A percentile compares a stretch with the other conserved stretches of the same genome.
These are phyloP conservation scores for Tokudaia tokunoshimensis DNA, from an alignment of 2,797 vertebrate genomes.

Conservation along the genomic window DNA sequence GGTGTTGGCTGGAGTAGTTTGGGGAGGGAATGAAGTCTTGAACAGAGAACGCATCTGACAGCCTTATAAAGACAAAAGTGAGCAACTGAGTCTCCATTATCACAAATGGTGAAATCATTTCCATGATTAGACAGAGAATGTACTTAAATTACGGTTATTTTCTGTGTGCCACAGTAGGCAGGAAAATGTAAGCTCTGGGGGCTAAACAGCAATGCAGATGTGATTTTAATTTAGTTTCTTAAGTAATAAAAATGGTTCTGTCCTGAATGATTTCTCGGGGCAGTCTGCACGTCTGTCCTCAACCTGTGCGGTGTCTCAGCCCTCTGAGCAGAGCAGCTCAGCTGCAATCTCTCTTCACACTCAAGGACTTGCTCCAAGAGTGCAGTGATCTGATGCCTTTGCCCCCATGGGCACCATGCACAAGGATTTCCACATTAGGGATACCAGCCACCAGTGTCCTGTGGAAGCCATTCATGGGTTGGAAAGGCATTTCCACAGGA, in stretches of 20 bases:
- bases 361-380: background rate
- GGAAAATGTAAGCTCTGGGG: background rate
- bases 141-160: background rate
- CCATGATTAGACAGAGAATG: background rate
- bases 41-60: background rate
- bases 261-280: background rate
- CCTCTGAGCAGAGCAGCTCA: background rate
- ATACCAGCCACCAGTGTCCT: background rate
- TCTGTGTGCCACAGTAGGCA: background rate
- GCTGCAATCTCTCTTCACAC: background rate
- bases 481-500: background rate
- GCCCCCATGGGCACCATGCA: fast-evolving
- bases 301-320: background rate
- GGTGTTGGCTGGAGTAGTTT: background rate
- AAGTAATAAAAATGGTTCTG: background rate
- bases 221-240: slow-evolving; percentile 12
- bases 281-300: too few species aligned
- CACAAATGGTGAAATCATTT: background rate
- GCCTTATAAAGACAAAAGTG: background rate
- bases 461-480: background rate
- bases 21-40: background rate
- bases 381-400: background rate
- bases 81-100: background rate
- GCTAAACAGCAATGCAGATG: background rate
- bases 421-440: background rate